phyloP scores from a whole-genome alignment of 2,797 vertebrate species.

The Sebastes trivittatus region DNA sequence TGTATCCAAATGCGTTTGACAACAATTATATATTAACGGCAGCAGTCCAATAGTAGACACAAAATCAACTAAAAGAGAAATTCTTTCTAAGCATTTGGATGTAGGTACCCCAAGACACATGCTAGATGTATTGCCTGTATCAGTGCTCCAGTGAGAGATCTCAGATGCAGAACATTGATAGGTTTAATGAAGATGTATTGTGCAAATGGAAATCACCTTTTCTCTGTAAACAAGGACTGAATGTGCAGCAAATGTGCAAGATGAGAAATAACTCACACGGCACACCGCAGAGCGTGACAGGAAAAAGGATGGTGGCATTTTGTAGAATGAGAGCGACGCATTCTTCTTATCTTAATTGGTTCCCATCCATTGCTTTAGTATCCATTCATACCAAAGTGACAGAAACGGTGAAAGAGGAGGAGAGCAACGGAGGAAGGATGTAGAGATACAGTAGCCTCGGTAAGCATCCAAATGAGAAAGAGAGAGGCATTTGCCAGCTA shows the following conservation, averaged over 20 bases:
- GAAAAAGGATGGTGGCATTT: slow-evolving; percentile 32
- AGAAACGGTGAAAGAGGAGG: not conserved
- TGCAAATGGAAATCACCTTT: not conserved
- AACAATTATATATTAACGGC: no score
- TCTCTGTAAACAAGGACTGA: not conserved
- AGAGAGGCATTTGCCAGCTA: slow-evolving; percentile 20
- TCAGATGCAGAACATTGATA: not conserved
- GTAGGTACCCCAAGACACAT: not conserved
- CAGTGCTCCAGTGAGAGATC: not conserved
- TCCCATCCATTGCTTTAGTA: slow-evolving; percentile 28
- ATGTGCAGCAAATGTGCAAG: not conserved
- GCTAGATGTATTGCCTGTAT: not conserved
- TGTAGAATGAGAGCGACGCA: not conserved
- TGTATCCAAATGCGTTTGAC: not conserved
- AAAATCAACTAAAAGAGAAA: not conserved
- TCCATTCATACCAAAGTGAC: slow-evolving; percentile 21
- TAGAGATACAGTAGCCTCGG: not conserved
- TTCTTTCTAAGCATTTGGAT: not conserved
- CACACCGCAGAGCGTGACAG: not conserved
- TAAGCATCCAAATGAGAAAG: slow-evolving; percentile 12
- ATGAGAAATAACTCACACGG: not conserved
- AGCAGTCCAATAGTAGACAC: not conserved
- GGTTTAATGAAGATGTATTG: slow-evolving; percentile 3
- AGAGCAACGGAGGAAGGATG: not conserved
- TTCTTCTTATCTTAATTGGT: slow-evolving; percentile 48